Conservation (phyloP, 2,113 vertebrate species). For the Lophura nycthemera region DNA sequence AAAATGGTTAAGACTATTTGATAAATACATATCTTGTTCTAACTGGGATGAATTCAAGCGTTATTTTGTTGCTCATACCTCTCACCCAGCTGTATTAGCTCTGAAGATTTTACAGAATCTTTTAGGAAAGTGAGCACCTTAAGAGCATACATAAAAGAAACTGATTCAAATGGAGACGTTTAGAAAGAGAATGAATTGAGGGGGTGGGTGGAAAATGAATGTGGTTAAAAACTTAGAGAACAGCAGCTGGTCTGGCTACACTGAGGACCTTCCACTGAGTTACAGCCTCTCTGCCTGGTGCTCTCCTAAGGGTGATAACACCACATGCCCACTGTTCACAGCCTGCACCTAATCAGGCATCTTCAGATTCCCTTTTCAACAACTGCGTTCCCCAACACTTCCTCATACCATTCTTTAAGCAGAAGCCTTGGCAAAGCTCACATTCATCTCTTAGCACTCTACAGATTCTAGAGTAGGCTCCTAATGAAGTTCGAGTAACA, state of each 20-base stretch:
- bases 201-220: accelerated
- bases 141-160: not conserved
- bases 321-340: accelerated
- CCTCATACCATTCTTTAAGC: not conserved
- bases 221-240: not conserved
- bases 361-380: not conserved
- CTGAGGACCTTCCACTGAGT: not conserved
- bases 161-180: not conserved
- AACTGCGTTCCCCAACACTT: not conserved
- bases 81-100: not conserved
- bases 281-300: not conserved
- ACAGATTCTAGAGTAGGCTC: not conserved
- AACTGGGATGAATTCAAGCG: not conserved
- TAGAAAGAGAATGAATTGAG: not conserved
- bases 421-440: not conserved
- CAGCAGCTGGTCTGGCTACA: not conserved
- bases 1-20: not conserved
- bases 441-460: not conserved
- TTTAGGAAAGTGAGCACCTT: not conserved
- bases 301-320: not conserved
- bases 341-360: not conserved
- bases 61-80: not conserved
- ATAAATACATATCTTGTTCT: accelerated
- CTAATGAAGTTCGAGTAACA: not conserved
- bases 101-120: not conserved